These are phyloP conservation scores for Poecilia wingei DNA, from an alignment of 2,797 vertebrate genomes.

Conservation along the genomic window DNA sequence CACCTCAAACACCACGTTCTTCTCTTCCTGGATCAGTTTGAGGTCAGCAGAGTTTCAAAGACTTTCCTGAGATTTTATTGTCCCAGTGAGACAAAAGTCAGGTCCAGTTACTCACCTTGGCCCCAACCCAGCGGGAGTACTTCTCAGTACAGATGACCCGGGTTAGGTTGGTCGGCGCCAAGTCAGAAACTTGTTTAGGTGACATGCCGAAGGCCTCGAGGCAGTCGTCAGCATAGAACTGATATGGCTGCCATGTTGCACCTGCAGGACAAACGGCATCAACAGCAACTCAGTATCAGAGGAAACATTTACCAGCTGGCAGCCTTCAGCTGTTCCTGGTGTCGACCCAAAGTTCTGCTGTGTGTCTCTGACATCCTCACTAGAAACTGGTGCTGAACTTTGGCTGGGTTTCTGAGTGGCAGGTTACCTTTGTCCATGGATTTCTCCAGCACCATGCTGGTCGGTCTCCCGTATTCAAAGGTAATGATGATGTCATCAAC, in stretches of 20 bases:
- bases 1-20: slow-evolving; percentile 94
- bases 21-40: slow-evolving; percentile 81
- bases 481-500: slow-evolving; percentile 93
- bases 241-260: slow-evolving; percentile 92
- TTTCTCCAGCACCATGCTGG: slow-evolving; percentile 96
- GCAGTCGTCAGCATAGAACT: slow-evolving; percentile 96
- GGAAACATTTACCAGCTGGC: background rate
- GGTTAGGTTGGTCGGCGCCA: slow-evolving; percentile 89
- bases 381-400: background rate
- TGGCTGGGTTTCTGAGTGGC: background rate
- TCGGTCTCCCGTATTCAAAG: slow-evolving; percentile 95
- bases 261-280: slow-evolving; percentile 50
- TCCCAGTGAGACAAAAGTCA: background rate
- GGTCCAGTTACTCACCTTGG: slow-evolving; percentile 76
- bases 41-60: background rate
- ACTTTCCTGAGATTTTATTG: background rate
- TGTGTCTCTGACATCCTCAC: background rate
- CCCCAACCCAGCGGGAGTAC: slow-evolving; percentile 91
- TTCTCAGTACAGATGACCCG: slow-evolving; percentile 98
- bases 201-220: slow-evolving; percentile 94
- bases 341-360: too few relatives aligned
- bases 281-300: background rate
- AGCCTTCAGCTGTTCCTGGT: background rate
- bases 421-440: slow-evolving; percentile 90
- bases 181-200: slow-evolving; percentile 89